These are phyloP conservation scores for Homarus americanus DNA, from an alignment of 1,140 invertebrate genomes.

Conservation along the genomic window DNA sequence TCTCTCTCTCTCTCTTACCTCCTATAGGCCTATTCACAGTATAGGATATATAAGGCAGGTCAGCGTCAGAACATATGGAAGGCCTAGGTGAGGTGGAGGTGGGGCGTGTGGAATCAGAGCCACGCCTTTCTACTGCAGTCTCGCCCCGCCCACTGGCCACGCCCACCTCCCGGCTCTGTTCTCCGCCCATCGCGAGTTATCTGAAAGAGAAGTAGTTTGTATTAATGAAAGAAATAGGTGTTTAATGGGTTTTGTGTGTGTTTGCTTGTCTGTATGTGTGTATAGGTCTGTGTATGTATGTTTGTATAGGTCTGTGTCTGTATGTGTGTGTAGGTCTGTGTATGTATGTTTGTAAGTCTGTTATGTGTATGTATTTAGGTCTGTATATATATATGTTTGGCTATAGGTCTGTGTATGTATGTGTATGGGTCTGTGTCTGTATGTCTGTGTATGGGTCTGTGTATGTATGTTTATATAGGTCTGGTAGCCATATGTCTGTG, in stretches of 20 bases:
- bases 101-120: constrained; percentile 57
- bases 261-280: too few relatives aligned
- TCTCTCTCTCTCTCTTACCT: constrained; percentile 75
- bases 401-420: too few relatives aligned
- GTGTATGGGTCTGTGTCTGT: too few relatives aligned
- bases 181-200: not conserved
- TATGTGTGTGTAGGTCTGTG: too few relatives aligned
- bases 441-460: too few relatives aligned
- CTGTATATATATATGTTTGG: too few relatives aligned
- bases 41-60: constrained; percentile 96
- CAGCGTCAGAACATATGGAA: constrained; percentile 92
- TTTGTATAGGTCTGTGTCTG: too few relatives aligned
- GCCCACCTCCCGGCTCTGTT: constrained; percentile 12
- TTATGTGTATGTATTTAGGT: too few relatives aligned
- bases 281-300: too few relatives aligned
- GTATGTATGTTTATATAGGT: too few relatives aligned
- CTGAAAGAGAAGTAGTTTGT: not conserved
- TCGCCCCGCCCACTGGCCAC: not conserved
- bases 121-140: not conserved
- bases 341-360: not conserved
- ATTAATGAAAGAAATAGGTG: not conserved
- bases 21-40: constrained; percentile 95
- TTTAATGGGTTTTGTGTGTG: too few relatives aligned
- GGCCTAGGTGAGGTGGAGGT: constrained; percentile 83
- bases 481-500: too few relatives aligned